Evolutionary conservation across 2,888 invertebrate genomes (phyloP).

Genomic region (Drosophila meridiana): DNA sequence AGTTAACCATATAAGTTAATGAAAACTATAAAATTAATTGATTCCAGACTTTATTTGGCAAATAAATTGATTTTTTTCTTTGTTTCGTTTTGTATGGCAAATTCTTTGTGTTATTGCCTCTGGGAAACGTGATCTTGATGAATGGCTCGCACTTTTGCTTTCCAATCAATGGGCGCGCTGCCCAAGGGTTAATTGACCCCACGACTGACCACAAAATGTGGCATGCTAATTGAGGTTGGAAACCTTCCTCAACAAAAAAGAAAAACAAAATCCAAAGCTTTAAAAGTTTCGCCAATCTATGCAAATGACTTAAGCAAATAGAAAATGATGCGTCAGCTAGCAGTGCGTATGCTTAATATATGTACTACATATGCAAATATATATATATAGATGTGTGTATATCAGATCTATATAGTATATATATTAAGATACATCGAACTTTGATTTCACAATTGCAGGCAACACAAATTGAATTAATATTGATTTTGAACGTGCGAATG

Average conservation of each 20-base stretch:
- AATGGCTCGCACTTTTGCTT: constrained; percentile 70
- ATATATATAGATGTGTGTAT: background rate
- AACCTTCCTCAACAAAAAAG: constrained; percentile 44
- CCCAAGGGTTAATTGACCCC: constrained; percentile 66
- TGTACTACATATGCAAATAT: background rate
- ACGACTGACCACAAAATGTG: constrained; percentile 59
- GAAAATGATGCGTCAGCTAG: constrained; percentile 43
- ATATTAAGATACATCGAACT: constrained; percentile 4
- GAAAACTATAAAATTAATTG: constrained; percentile 7
- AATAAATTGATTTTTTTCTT: constrained; percentile 7
- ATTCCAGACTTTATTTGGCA: background rate
- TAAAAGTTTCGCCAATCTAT: constrained; percentile 39
- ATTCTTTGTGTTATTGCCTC: constrained; percentile 17
- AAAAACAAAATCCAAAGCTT: constrained; percentile 11
- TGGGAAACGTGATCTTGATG: constrained; percentile 53
- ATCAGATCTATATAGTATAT: background rate
- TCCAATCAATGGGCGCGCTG: constrained; percentile 55
- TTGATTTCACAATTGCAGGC: constrained; percentile 31
- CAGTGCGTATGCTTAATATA: constrained; percentile 39
- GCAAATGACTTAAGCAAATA: constrained; percentile 47
- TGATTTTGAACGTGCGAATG: constrained; percentile 35
- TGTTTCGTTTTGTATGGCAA: background rate
- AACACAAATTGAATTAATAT: constrained; percentile 37
- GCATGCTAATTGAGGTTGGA: constrained; percentile 67
- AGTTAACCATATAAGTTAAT: constrained; percentile 1